Evolutionary conservation across 2,113 vertebrate genomes (phyloP).

Genomic region (Poeciliopsis prolifica): DNA sequence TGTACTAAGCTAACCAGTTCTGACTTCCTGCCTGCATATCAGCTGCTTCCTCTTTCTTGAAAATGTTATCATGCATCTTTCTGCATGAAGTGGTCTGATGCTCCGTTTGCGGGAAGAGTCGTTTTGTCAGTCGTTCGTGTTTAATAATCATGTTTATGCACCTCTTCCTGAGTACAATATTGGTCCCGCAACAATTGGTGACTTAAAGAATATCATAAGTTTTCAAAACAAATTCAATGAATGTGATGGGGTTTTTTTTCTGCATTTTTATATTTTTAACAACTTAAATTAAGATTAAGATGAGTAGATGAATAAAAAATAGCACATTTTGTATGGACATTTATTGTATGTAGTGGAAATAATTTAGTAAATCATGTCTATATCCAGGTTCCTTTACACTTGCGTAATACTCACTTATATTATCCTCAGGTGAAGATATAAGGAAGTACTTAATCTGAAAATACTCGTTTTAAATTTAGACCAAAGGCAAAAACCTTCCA

Average conservation of each 20-base stretch:
- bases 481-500: neutral
- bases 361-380: neutral
- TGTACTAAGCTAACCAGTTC: constrained; percentile 3
- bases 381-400: neutral
- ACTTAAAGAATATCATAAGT: neutral
- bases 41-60: constrained; percentile 48
- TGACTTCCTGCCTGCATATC: constrained; percentile 43
- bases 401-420: neutral
- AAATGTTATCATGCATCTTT: neutral
- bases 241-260: neutral
- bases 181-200: neutral
- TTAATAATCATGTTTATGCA: neutral
- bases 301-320: neutral
- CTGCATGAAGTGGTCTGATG: neutral
- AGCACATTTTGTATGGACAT: neutral
- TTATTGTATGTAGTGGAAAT: neutral
- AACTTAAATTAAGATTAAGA: neutral
- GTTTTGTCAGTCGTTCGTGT: neutral
- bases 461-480: neutral
- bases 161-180: neutral
- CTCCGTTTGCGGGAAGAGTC: neutral
- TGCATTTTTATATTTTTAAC: too few relatives aligned
- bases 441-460: neutral
- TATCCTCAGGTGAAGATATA: neutral
- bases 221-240: neutral